Conservation (phyloP, 2,797 vertebrate species). For the Thunnus albacares region DNA sequence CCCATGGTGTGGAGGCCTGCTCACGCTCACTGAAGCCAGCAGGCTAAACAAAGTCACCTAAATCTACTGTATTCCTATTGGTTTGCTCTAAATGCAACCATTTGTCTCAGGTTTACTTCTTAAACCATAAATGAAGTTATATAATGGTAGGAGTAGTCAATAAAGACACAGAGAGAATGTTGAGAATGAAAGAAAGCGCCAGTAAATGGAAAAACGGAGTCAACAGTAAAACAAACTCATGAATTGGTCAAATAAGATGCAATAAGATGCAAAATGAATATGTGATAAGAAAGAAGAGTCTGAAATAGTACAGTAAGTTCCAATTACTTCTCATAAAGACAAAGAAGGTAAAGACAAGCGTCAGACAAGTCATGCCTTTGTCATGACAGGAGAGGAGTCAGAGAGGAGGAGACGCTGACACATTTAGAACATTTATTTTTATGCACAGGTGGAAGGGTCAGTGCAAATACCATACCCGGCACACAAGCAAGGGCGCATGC, state of each 20-base stretch:
- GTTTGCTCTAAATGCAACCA: background rate
- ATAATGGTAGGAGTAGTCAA: background rate
- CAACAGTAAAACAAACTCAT: background rate
- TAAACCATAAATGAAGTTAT: background rate
- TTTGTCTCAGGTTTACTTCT: background rate
- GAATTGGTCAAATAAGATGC: background rate
- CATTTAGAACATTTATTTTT: slow-evolving; percentile 2
- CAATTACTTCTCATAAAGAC: slow-evolving; percentile 14
- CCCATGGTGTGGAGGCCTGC: slow-evolving; percentile 9
- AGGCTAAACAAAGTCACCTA: slow-evolving; percentile 22
- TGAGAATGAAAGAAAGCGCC: background rate
- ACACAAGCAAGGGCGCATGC: background rate
- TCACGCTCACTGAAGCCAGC: slow-evolving; percentile 34
- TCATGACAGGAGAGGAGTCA: background rate
- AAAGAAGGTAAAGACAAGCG: slow-evolving; percentile 2
- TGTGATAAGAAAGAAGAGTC: background rate
- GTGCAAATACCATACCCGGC: background rate
- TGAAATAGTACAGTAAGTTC: background rate
- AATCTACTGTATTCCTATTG: background rate
- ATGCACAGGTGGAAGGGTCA: background rate
- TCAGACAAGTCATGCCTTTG: background rate
- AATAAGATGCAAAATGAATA: background rate
- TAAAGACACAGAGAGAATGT: background rate
- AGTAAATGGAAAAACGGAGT: background rate
- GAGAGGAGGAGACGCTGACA: background rate